Evolutionary conservation across 2,113 vertebrate species (phyloP).

Genomic region (Columba janthina): DNA sequence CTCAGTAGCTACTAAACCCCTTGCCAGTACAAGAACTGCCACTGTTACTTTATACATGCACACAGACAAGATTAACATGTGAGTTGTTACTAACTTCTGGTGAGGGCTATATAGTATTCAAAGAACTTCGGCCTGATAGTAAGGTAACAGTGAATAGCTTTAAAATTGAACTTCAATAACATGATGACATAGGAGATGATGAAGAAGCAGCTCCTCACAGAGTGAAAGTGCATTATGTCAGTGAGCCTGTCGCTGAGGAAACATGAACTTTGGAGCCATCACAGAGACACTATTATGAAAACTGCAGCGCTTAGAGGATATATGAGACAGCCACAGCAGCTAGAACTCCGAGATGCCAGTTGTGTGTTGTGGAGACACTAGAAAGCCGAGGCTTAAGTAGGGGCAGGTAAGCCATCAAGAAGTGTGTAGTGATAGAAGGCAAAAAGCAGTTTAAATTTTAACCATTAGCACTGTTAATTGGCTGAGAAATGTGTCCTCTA

Average conservation of each 20-base stretch:
- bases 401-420: not conserved
- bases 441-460: not conserved
- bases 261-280: not conserved
- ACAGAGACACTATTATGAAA: not conserved
- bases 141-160: not conserved
- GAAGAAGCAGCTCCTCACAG: not conserved
- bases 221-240: not conserved
- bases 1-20: not conserved
- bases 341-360: not conserved
- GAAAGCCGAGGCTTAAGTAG: not conserved
- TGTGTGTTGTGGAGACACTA: not conserved
- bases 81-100: not conserved
- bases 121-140: not conserved
- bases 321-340: not conserved
- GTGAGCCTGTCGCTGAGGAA: not conserved
- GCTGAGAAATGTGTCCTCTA: not conserved
- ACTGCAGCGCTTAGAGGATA: not conserved
- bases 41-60: not conserved
- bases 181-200: not conserved
- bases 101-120: not conserved
- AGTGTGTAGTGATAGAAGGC: not conserved
- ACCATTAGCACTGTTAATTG: not conserved
- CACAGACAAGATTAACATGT: not conserved
- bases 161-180: not conserved
- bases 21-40: not conserved